phyloP scores from a whole-genome alignment of 1,140 invertebrate genomes.

The Araneus ventricosus region DNA sequence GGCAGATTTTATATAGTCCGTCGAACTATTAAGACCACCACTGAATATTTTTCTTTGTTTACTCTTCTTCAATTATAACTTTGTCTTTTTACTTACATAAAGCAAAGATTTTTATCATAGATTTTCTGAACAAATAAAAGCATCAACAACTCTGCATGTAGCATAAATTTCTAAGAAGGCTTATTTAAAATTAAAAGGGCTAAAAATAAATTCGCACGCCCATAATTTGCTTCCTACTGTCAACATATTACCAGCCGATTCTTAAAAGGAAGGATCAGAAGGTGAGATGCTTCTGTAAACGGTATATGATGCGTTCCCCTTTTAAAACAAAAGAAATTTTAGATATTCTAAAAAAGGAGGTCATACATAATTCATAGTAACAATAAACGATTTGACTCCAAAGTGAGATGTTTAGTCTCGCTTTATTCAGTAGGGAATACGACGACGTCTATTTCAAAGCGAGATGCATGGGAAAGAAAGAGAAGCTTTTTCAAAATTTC shows the following conservation, averaged over 20 bases:
- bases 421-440: constrained; percentile 25
- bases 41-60: too few species aligned
- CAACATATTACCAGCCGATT: neutral
- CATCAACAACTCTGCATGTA: too few species aligned
- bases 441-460: neutral
- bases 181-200: too few species aligned
- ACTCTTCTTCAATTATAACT: too few species aligned
- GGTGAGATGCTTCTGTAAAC: neutral
- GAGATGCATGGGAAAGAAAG: neutral
- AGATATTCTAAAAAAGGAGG: constrained; percentile 28
- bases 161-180: too few species aligned
- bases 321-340: constrained; percentile 38
- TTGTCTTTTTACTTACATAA: too few species aligned
- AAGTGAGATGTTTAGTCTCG: neutral
- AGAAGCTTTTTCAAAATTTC: neutral
- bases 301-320: neutral
- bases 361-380: constrained; percentile 58
- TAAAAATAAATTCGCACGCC: too few species aligned
- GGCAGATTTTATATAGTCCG: too few species aligned
- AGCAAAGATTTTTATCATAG: too few species aligned
- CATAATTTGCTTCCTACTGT: too few species aligned
- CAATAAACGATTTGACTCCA: constrained; percentile 53
- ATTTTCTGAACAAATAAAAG: too few species aligned
- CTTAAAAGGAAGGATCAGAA: neutral
- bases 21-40: too few species aligned